Base-by-base conservation (phyloP, 2,113 vertebrate species). In the Ailuropoda melanoleuca region DNA sequence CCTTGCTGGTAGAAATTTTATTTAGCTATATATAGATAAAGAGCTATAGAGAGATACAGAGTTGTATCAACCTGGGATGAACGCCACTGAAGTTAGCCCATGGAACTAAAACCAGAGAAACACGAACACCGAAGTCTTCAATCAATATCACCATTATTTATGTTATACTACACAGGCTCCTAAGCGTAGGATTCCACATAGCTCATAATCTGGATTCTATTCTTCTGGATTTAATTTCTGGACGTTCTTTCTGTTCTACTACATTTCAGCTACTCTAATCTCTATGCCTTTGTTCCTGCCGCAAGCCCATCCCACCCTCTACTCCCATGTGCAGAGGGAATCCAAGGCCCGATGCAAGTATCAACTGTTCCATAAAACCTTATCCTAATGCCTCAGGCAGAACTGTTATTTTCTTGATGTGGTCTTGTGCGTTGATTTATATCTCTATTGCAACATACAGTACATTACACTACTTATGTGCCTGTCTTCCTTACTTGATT, bases 51-150 rank as follows among this genome's bases (percentile, higher is more conserved):
- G 43, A 43, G 43, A 43, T 43, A 43, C 43, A 43, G 58, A 83
- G n/a, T 46, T 88, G 48, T 86, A 56, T 64, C 17, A 93, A 53
- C 46, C 34, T 31, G 34, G 9, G 43, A 68, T 68, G 7, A 83
- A 68, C 34, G 64, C 24, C 46, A 83, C 29, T 39, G 88, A 91
- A 88, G 26, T 95, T 56, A 96, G 72, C 17, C 14, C 34, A 82
- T 19, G 85, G 64, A 97, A 93, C 34, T 86, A 31, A 97, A 81
- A 39, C 37, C 21, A 80, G 3, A 93, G 70, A 88, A 62, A 91
- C 14, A 86, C 37, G 19, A 29, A 80, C 37, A 78, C 4, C 37
- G 17, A 77, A 84, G 74, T 81, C 37, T 46, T 97, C 46, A 64
- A 13, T 62, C 46, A 58, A 13, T 56, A 90, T 34, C 3, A 5